phyloP scores from a whole-genome alignment of 2,888 invertebrate species.

The Tetranychus truncatus region DNA sequence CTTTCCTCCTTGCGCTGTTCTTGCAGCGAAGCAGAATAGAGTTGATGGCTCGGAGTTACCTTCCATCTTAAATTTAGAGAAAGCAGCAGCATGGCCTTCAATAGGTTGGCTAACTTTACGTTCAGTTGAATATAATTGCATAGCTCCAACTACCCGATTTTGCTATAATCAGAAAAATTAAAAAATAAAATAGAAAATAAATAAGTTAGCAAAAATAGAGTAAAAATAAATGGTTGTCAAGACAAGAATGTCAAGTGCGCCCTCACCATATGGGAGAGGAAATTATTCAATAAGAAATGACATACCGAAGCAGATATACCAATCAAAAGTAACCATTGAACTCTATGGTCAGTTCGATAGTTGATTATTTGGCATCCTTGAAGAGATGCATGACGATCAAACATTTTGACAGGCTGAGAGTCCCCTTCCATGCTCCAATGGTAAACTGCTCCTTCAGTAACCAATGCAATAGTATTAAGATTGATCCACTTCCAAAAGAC shows the following conservation, averaged over 20 bases:
- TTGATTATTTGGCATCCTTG: slow-evolving; percentile 97
- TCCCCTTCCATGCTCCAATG: slow-evolving; percentile 99
- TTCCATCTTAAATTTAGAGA: slow-evolving; percentile 84
- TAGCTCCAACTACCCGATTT: slow-evolving; percentile 90
- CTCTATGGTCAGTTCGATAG: slow-evolving; percentile 88
- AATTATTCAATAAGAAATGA: neutral
- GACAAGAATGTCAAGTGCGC: too few species aligned
- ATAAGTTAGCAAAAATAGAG: too few species aligned
- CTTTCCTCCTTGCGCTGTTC: slow-evolving; percentile 79
- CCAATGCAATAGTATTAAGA: slow-evolving; percentile 79
- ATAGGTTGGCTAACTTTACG: slow-evolving; percentile 97
- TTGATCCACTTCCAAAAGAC: slow-evolving; percentile 99
- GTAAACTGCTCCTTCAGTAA: slow-evolving; percentile 83
- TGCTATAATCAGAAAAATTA: slow-evolving; percentile 42
- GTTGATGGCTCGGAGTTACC: slow-evolving; percentile 80
- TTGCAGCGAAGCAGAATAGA: slow-evolving; percentile 88
- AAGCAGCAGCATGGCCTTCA: slow-evolving; percentile 92
- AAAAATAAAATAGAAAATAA: too few species aligned
- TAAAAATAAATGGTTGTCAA: too few species aligned
- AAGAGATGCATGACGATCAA: slow-evolving; percentile 81
- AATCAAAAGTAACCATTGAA: slow-evolving; percentile 86
- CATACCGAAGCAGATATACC: slow-evolving; percentile 53
- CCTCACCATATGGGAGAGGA: too few species aligned
- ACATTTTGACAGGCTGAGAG: slow-evolving; percentile 86
- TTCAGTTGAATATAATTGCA: slow-evolving; percentile 97